These are phyloP conservation scores for Drosophila pseudotakahashii DNA, from an alignment of 2,888 invertebrate species.

Conservation along the genomic window DNA sequence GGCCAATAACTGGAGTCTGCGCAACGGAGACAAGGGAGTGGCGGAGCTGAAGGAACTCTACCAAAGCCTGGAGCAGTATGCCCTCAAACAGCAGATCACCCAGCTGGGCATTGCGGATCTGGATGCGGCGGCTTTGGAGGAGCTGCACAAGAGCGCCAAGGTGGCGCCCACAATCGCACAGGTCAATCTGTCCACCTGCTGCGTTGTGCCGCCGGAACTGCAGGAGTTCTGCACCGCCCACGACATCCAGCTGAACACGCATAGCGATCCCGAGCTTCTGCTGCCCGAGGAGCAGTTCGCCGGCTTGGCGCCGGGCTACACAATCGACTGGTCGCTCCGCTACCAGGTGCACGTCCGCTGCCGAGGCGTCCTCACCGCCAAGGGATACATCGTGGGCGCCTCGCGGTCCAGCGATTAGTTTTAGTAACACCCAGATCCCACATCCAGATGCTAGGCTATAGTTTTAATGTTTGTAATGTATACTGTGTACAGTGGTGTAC, in stretches of 20 bases:
- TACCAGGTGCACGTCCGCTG: slow-evolving; percentile 96
- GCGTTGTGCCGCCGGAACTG: slow-evolving; percentile 96
- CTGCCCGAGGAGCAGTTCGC: slow-evolving; percentile 86
- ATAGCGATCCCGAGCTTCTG: slow-evolving; percentile 92
- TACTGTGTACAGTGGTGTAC: slow-evolving; percentile 58
- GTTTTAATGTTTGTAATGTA: slow-evolving; percentile 50
- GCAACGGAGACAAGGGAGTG: slow-evolving; percentile 84
- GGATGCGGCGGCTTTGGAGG: slow-evolving; percentile 91
- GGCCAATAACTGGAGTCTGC: slow-evolving; percentile 84
- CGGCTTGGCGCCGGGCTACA: slow-evolving; percentile 84
- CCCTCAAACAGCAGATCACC: slow-evolving; percentile 87
- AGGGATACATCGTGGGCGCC: slow-evolving; percentile 91
- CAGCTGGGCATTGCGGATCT: slow-evolving; percentile 95
- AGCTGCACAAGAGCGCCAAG: slow-evolving; percentile 90
- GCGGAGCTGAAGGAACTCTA: slow-evolving; percentile 91
- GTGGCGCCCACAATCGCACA: slow-evolving; percentile 95
- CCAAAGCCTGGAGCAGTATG: slow-evolving; percentile 90
- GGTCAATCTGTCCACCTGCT: slow-evolving; percentile 96
- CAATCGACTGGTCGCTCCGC: slow-evolving; percentile 91
- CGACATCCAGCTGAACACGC: slow-evolving; percentile 96
- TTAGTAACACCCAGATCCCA: slow-evolving; percentile 22
- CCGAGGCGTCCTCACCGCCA: slow-evolving; percentile 94
- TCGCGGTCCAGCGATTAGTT: slow-evolving; percentile 56
- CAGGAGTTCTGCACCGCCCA: slow-evolving; percentile 95
- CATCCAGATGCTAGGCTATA: slow-evolving; percentile 50